These are phyloP conservation scores for Coenonympha glycerion DNA, from an alignment of 2,888 invertebrate species.

Conservation along the genomic window DNA sequence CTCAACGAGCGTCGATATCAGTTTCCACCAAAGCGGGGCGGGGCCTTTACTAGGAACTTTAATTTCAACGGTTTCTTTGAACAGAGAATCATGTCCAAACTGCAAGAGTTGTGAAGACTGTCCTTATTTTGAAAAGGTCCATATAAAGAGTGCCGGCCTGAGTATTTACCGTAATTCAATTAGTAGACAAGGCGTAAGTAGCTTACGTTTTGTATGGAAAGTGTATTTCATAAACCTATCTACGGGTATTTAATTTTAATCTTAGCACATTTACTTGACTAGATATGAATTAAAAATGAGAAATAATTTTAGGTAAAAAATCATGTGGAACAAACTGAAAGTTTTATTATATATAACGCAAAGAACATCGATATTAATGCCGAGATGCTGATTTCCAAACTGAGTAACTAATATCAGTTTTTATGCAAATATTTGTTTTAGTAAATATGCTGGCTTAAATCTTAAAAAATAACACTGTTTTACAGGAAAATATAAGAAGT, in stretches of 20 bases:
- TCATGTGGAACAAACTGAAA: slow-evolving; percentile 6
- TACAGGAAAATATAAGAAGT: slow-evolving; percentile 45
- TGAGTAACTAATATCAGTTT: slow-evolving; percentile 33
- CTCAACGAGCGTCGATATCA: too few species aligned
- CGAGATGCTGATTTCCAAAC: slow-evolving; percentile 32
- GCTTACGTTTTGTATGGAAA: too few species aligned
- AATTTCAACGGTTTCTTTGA: not conserved
- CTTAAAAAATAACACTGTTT: slow-evolving; percentile 15
- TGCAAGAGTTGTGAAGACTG: slow-evolving; percentile 31
- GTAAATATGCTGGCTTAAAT: not conserved
- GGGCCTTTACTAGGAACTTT: too few species aligned
- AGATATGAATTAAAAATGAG: too few species aligned
- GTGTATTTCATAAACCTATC: too few species aligned
- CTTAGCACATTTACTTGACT: too few species aligned
- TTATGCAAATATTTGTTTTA: not conserved
- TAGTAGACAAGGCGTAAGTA: slow-evolving; percentile 32
- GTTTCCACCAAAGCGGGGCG: too few species aligned
- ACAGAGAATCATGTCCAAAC: slow-evolving; percentile 31
- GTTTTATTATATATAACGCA: slow-evolving; percentile 41
- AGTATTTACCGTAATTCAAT: slow-evolving; percentile 37
- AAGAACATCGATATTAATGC: slow-evolving; percentile 33
- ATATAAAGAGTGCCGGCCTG: slow-evolving; percentile 39
- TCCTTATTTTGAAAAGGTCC: slow-evolving; percentile 37
- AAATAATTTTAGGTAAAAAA: not conserved
- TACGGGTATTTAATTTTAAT: too few species aligned